These are phyloP conservation scores for Belgica antarctica DNA, from an alignment of 2,888 invertebrate species.

Conservation along the genomic window DNA sequence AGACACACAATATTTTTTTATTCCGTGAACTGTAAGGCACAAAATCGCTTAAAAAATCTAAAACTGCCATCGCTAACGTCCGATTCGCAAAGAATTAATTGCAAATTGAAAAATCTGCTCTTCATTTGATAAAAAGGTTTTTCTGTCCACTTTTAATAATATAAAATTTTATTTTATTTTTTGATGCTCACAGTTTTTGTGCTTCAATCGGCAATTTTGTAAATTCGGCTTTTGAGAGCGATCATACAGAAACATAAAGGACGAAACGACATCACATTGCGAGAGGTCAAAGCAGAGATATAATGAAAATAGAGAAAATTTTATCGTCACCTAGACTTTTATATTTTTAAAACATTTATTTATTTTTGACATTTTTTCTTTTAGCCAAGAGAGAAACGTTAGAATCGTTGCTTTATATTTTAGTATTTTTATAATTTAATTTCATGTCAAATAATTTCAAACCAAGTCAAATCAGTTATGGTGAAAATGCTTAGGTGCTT, in stretches of 20 bases:
- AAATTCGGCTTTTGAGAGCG: conserved; percentile 2
- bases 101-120: conserved; percentile 22
- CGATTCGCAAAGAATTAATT: neutral
- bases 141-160: conserved; percentile 23
- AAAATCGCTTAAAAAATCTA: neutral
- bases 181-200: neutral
- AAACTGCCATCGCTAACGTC: neutral
- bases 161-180: conserved; percentile 11
- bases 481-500: no score
- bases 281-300: neutral
- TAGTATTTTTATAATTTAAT: no score
- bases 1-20: neutral
- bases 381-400: no score
- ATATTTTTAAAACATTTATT: conserved; percentile 15
- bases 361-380: no score
- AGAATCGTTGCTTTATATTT: no score
- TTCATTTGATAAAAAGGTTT: conserved; percentile 8
- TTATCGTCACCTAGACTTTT: conserved; percentile 5
- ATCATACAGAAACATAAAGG: neutral
- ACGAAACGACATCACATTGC: neutral
- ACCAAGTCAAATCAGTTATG: no score
- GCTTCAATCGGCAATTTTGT: neutral
- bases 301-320: neutral
- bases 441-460: no score
- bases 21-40: neutral